Percentiles rank a stretch among this genome's conserved stretches.
Evolutionary conservation across 2,888 invertebrate species (phyloP).

Genomic region (Dryobotodes eremita): DNA sequence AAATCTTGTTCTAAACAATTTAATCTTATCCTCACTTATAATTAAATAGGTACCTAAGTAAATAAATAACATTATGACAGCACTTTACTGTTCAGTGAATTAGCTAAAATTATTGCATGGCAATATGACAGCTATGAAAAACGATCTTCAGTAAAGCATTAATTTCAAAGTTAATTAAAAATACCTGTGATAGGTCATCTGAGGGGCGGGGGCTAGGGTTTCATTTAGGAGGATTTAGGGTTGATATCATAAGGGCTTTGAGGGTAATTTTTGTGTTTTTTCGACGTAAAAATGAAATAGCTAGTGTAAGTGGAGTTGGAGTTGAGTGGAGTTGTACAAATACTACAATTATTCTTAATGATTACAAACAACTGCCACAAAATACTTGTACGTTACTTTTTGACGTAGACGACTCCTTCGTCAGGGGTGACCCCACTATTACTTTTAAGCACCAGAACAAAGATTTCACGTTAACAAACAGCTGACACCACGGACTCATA

Average conservation of each 20-base stretch:
- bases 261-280: not conserved
- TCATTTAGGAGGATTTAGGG: conserved; percentile 35
- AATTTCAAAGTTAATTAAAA: conserved; percentile 63
- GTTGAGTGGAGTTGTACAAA: not conserved
- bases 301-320: not conserved
- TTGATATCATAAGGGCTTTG: conserved; percentile 11
- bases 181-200: conserved; percentile 62
- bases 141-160: conserved; percentile 46
- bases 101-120: conserved; percentile 55
- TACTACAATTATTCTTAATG: not conserved
- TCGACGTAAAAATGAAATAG: not conserved
- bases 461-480: not conserved
- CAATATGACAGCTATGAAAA: conserved; percentile 57
- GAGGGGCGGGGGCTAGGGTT: conserved; percentile 22
- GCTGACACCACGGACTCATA: not conserved
- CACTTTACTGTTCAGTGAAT: conserved; percentile 39
- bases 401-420: not conserved
- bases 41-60: conserved; percentile 26
- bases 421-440: no score
- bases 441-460: not conserved
- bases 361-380: not conserved
- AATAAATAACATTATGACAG: conserved; percentile 37
- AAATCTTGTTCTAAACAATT: not conserved
- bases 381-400: not conserved
- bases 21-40: not conserved